A percentile compares a stretch with the other conserved stretches of the same genome.
Evolutionary conservation across 2,113 vertebrate species (phyloP).

Genomic region (Dromaius novaehollandiae): DNA sequence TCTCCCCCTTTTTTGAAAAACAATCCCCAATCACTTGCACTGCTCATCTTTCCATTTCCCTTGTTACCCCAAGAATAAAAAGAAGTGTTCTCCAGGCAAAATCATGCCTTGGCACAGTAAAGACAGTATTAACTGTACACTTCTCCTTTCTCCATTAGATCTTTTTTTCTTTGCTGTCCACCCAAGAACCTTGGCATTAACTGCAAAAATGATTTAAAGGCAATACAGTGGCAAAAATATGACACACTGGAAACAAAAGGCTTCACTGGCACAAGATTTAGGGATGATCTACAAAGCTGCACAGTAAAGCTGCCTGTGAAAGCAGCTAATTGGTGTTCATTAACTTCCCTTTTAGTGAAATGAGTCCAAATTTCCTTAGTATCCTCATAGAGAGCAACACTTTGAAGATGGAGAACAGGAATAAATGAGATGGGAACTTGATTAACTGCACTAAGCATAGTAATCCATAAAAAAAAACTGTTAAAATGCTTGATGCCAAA

Average conservation of each 20-base stretch:
- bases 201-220: not conserved
- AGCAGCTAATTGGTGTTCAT: slow-evolving; percentile 3
- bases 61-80: not conserved
- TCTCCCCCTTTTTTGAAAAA: not conserved
- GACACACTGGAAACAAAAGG: not conserved
- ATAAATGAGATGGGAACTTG: not conserved
- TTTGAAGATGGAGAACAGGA: not conserved
- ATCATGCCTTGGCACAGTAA: not conserved
- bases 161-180: not conserved
- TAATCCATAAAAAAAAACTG: not conserved
- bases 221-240: not conserved
- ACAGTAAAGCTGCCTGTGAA: not conserved
- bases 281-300: not conserved
- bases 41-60: not conserved
- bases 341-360: slow-evolving; percentile 26
- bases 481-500: not conserved
- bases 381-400: not conserved
- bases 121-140: not conserved
- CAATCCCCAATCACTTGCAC: not conserved
- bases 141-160: not conserved
- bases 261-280: not conserved
- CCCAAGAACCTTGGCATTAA: not conserved
- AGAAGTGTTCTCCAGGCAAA: not conserved
- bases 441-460: not conserved
- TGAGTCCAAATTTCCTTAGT: slow-evolving; percentile 14